A percentile compares a stretch with the other conserved stretches of the same genome.
Conservation (phyloP, 2,888 invertebrate species). For the Drosophila algonquin region DNA sequence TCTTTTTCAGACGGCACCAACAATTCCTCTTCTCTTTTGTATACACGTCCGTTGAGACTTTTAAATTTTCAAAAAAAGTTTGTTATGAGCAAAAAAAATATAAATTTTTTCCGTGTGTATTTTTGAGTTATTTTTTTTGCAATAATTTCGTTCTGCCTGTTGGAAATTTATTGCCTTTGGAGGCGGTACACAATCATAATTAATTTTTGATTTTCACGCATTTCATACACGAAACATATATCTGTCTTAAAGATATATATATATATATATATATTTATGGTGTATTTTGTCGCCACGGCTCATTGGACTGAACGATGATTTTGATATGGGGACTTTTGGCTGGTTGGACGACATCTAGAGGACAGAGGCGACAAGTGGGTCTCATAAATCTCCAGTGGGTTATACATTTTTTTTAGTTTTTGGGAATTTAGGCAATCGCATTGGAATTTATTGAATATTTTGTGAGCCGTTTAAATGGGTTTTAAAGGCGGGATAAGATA, state of each 20-base stretch:
- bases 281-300: slow-evolving; percentile 61
- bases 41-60: slow-evolving; percentile 56
- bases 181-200: slow-evolving; percentile 70
- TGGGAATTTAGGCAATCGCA: slow-evolving; percentile 12
- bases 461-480: neutral
- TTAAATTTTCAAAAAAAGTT: slow-evolving; percentile 40
- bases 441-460: slow-evolving; percentile 17
- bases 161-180: slow-evolving; percentile 68
- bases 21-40: slow-evolving; percentile 58
- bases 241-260: slow-evolving; percentile 17
- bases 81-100: slow-evolving; percentile 21
- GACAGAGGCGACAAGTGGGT: slow-evolving; percentile 44
- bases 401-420: slow-evolving; percentile 2
- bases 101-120: slow-evolving; percentile 7
- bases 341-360: slow-evolving; percentile 26
- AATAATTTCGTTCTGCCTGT: slow-evolving; percentile 47
- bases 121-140: slow-evolving; percentile 33
- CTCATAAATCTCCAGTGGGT: slow-evolving; percentile 36
- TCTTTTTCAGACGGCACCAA: slow-evolving; percentile 77
- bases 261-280: slow-evolving; percentile 37
- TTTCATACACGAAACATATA: slow-evolving; percentile 42
- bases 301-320: slow-evolving; percentile 55
- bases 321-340: slow-evolving; percentile 9
- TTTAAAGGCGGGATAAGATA: neutral
- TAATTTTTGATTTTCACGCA: slow-evolving; percentile 64